phyloP scores from a whole-genome alignment of 2,797 vertebrate species.

The Harpagifer antarcticus region DNA sequence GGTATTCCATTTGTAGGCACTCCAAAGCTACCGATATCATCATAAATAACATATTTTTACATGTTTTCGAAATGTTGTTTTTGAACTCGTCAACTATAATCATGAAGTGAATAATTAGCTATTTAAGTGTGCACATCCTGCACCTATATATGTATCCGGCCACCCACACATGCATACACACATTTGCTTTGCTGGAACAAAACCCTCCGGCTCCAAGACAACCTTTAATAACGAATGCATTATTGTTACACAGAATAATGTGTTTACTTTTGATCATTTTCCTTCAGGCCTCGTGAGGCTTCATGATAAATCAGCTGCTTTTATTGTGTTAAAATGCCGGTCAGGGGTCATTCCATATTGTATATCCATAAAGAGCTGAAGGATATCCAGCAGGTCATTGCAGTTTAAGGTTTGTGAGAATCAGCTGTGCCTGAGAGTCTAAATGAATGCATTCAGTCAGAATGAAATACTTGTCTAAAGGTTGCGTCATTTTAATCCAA shows the following conservation, averaged over 20 bases:
- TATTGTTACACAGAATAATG: background rate
- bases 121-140: background rate
- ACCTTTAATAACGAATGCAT: constrained; percentile 21
- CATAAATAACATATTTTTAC: no score
- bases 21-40: no score
- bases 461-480: background rate
- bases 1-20: no score
- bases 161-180: background rate
- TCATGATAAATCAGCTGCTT: background rate
- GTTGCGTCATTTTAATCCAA: constrained; percentile 1
- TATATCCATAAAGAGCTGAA: background rate
- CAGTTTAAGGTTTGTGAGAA: background rate
- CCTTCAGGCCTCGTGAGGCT: background rate
- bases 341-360: background rate
- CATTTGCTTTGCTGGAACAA: background rate
- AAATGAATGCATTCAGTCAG: constrained; percentile 9
- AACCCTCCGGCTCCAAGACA: constrained; percentile 20
- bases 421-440: background rate
- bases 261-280: constrained; percentile 10
- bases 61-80: no score
- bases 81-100: background rate
- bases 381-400: background rate
- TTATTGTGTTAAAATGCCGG: background rate
- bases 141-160: background rate
- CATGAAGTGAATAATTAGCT: background rate